Percentiles rank a stretch among this genome's conserved stretches.
phyloP scores from a whole-genome alignment of 2,797 vertebrate species.

The Pangasius djambal region DNA sequence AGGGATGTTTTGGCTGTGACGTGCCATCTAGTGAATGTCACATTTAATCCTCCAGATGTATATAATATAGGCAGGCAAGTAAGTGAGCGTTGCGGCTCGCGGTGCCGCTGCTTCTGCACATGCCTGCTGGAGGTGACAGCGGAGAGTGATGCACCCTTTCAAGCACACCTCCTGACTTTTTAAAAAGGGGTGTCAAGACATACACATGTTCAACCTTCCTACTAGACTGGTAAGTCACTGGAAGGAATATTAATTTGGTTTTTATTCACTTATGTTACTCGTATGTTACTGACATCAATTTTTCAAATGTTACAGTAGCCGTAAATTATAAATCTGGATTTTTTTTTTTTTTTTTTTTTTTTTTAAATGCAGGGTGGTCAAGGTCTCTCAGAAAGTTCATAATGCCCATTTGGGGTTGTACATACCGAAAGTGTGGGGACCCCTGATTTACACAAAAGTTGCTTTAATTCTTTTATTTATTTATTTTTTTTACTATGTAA shows the following conservation, averaged over 20 bases:
- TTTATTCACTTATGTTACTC: neutral
- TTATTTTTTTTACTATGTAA: neutral
- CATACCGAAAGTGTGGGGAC: neutral
- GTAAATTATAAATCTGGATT: neutral
- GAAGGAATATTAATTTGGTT: neutral
- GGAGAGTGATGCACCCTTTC: neutral
- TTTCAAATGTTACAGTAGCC: neutral
- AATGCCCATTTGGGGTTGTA: neutral
- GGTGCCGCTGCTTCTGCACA: neutral
- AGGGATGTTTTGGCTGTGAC: neutral
- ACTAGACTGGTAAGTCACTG: no score
- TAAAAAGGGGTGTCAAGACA: neutral
- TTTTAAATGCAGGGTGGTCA: neutral
- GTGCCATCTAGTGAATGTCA: neutral
- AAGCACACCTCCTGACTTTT: neutral
- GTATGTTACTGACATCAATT: neutral
- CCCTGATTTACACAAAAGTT: neutral
- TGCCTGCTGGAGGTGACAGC: neutral
- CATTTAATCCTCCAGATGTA: neutral
- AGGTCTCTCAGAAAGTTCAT: neutral
- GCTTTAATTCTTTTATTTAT: neutral
- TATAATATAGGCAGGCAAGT: neutral
- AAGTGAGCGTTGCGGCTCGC: neutral
- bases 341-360: no score
- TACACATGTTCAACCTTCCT: neutral